These are phyloP conservation scores for Myxocyprinus asiaticus DNA, from an alignment of 2,113 vertebrate species.

Conservation along the genomic window DNA sequence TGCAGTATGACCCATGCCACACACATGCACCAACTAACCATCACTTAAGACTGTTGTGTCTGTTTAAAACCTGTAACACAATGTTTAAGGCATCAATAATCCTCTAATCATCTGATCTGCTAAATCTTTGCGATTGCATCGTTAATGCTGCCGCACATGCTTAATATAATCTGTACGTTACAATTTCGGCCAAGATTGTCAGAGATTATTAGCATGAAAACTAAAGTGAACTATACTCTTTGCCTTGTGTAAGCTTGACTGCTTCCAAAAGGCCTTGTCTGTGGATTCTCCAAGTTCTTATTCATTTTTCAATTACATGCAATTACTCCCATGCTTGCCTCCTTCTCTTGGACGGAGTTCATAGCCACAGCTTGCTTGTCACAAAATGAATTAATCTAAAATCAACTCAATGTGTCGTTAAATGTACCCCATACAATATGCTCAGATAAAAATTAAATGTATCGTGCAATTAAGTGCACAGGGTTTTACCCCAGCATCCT, in stretches of 20 bases:
- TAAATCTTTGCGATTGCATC: conserved; percentile 5
- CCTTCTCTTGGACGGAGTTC: conserved; percentile 62
- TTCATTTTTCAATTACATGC: conserved; percentile 64
- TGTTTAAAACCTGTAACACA: neutral
- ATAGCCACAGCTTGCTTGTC: conserved; percentile 63
- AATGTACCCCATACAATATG: conserved; percentile 64
- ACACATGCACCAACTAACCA: neutral
- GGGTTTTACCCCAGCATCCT: conserved; percentile 52
- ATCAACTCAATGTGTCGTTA: conserved; percentile 63
- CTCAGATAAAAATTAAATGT: conserved; percentile 65
- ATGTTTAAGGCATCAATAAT: too few species aligned
- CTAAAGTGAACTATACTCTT: conserved; percentile 48
- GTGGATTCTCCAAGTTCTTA: conserved; percentile 59
- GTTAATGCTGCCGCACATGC: conserved; percentile 13
- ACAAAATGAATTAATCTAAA: conserved; percentile 67
- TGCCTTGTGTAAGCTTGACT: conserved; percentile 54
- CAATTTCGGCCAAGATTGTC: conserved; percentile 37
- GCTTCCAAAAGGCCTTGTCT: conserved; percentile 45
- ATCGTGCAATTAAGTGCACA: conserved; percentile 60
- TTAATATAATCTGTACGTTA: conserved; percentile 15
- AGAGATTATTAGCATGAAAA: conserved; percentile 58
- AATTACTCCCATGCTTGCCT: conserved; percentile 59
- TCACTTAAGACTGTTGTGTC: neutral
- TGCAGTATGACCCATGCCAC: neutral
- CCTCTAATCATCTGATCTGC: too few species aligned